A percentile compares a stretch with the other conserved stretches of the same genome.
Conservation (phyloP, 2,113 vertebrate genomes). For the Aphyosemion australe region DNA sequence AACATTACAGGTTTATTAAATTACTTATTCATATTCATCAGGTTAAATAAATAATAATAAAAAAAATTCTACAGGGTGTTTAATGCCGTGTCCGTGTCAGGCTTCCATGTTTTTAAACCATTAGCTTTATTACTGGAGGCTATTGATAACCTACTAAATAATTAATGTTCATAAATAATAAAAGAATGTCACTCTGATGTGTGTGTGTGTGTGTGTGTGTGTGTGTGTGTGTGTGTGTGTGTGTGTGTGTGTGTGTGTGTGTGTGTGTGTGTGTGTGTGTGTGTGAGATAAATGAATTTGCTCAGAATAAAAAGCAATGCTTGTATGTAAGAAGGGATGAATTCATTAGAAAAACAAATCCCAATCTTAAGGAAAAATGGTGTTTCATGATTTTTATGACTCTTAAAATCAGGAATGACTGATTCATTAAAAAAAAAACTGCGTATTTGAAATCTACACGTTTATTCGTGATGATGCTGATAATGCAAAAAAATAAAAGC, state of each 20-base stretch:
- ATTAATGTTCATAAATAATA: slow-evolving; percentile 37
- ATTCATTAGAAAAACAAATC: neutral
- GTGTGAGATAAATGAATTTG: neutral
- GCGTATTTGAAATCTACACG: accelerated
- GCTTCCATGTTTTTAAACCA: slow-evolving; percentile 17
- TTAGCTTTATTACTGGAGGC: slow-evolving; percentile 11
- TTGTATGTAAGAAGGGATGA: neutral
- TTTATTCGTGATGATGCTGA: neutral
- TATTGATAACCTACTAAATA: slow-evolving; percentile 37
- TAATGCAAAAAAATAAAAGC: no score
- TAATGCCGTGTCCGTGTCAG: neutral
- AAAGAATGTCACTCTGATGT: slow-evolving; percentile 16
- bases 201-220: no score
- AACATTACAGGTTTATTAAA: no score
- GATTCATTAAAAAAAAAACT: neutral
- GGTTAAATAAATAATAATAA: neutral
- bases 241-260: no score
- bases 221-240: no score
- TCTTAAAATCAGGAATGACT: neutral
- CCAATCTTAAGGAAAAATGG: neutral
- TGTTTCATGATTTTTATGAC: neutral
- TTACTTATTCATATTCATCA: neutral
- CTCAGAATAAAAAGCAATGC: neutral
- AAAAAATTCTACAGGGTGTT: neutral
- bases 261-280: neutral